Evolutionary conservation across 2,888 invertebrate genomes (phyloP), one percentile per base, ranked within the genome.

Genomic region (Aspidapion aeneum): DNA sequence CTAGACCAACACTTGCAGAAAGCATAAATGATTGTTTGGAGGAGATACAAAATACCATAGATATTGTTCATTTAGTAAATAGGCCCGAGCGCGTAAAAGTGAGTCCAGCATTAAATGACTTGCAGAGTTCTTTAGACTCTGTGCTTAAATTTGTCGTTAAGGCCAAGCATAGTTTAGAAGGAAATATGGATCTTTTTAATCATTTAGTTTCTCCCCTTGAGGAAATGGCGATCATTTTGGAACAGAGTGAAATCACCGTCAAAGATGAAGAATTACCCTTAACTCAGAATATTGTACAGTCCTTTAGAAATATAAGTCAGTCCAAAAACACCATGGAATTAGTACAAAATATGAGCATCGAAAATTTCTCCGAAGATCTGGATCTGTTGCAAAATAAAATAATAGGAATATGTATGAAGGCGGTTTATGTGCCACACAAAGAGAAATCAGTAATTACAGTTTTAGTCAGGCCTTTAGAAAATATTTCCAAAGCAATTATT

Each of bases 341-440:
- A 21, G 21, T 70, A 17, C 62, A 64, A 49, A 60, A 69, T 18
- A 21, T 71, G 1, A 52, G 68, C 21, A 71, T 77, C 21, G 62
- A 72, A 35, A 70, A 74, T 60, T 78, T 77, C 60, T 66, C 67
- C 16, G 71, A 73, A 57, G 68, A 72, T 52, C 65, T 80, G 21
- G 74, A 75, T 63, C 62, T 61, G n/a, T 66, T 80, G 18, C 77
- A 79, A 62, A 75, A 75, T 61, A 75, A 73, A 52, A 69, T 80
- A n/a, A 76, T 79, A 20, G 74, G 72, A 50, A 72, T 77, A 55
- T 79, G 78, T 62, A 75, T 74, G 66, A 77, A 74, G 69, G 75
- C 77, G 5, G 75, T 79, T n/a, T 67, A 76, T 21, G 68, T 67
- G 2, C 72, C 73, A 48, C 62, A 64, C 56, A 68, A 71, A 18